Percentiles rank a stretch among this genome's conserved stretches.
phyloP scores from a whole-genome alignment of 2,113 vertebrate species.

The Ophthalmotilapia sp. region DNA sequence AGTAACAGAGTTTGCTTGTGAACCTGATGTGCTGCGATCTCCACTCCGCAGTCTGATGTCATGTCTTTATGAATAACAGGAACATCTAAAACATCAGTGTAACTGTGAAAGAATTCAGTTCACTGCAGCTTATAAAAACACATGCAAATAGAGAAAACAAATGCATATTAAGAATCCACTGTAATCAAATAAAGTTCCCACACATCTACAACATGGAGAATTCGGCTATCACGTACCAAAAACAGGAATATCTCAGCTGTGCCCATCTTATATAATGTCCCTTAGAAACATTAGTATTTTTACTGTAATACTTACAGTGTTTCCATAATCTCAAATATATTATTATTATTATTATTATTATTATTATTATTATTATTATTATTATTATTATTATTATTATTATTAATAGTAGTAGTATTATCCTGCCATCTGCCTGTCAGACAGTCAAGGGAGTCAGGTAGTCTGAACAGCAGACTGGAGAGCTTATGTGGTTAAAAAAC shows the following conservation, averaged over 20 bases:
- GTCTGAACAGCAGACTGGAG: neutral
- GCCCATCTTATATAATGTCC: neutral
- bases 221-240: rapidly evolving
- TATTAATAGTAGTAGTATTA: neutral
- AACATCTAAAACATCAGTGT: neutral
- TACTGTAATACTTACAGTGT: rapidly evolving
- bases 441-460: slow-evolving; percentile 25
- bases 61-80: neutral
- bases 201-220: rapidly evolving
- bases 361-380: too few relatives aligned
- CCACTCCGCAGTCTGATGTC: neutral
- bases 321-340: neutral
- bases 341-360: neutral
- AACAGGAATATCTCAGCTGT: neutral
- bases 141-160: neutral
- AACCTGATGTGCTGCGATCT: rapidly evolving
- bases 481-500: neutral
- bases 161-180: neutral
- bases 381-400: neutral
- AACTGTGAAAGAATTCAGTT: neutral
- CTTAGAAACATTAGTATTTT: neutral
- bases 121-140: neutral
- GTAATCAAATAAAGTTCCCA: neutral
- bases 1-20: neutral
- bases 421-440: slow-evolving; percentile 58